phyloP scores from a whole-genome alignment of 2,113 vertebrate species.

The Copsychus sechellarum region DNA sequence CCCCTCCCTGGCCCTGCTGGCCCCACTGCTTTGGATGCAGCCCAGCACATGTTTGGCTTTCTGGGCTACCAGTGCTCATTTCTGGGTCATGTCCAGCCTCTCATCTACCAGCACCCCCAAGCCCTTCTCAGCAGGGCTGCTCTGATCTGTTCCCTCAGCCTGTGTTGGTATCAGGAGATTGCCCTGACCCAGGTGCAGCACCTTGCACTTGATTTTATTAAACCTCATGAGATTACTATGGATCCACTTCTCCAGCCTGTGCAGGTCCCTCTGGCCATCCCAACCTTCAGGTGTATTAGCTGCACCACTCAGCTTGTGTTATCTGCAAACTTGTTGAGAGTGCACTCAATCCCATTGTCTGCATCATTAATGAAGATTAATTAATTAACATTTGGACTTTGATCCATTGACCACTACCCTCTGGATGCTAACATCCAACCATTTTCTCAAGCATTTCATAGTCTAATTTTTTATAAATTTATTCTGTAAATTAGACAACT shows the following conservation, averaged over 20 bases:
- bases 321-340: background rate
- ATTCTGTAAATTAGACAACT: background rate
- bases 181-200: background rate
- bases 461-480: background rate
- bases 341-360: background rate
- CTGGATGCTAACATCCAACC: background rate
- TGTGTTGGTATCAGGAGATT: rapidly evolving
- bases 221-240: background rate
- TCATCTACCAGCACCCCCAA: rapidly evolving
- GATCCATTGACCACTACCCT: background rate
- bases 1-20: background rate
- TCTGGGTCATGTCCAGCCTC: background rate
- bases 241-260: background rate
- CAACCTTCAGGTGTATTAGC: background rate
- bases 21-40: background rate
- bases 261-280: background rate
- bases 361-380: background rate
- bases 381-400: background rate
- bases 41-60: background rate
- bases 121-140: rapidly evolving
- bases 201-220: background rate
- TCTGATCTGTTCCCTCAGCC: background rate
- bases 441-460: background rate
- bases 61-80: background rate
- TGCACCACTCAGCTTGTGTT: background rate